These are phyloP conservation scores for Drepana falcataria DNA, from an alignment of 2,888 invertebrate species.

Conservation along the genomic window DNA sequence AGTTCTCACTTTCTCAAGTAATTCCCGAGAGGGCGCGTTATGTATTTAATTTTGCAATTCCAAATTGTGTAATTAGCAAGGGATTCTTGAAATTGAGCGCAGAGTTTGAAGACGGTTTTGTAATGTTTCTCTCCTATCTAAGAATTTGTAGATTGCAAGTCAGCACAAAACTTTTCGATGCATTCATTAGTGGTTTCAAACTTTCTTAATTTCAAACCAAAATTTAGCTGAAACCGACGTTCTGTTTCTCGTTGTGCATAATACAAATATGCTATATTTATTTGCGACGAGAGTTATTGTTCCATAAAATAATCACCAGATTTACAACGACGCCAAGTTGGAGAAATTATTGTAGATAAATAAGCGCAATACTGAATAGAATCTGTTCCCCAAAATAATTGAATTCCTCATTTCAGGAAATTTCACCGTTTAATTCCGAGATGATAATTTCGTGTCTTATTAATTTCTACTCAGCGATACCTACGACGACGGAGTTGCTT, in stretches of 20 bases:
- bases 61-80: neutral
- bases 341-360: neutral
- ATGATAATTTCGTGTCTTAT: conserved; percentile 47
- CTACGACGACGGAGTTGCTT: conserved; percentile 32
- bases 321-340: conserved; percentile 10
- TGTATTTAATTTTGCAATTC: conserved; percentile 4
- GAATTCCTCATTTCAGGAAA: conserved; percentile 23
- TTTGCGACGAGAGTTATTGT: too few species aligned
- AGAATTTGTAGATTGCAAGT: conserved; percentile 53
- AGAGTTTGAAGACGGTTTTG: conserved; percentile 17
- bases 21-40: conserved; percentile 16
- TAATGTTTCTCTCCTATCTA: conserved; percentile 20
- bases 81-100: conserved; percentile 7
- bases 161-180: conserved; percentile 56
- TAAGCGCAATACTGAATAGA: neutral
- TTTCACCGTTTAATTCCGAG: conserved; percentile 36
- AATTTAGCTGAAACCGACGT: conserved; percentile 39
- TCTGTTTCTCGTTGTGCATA: conserved; percentile 27
- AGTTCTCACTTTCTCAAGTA: neutral
- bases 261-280: conserved; percentile 3
- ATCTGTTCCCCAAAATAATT: conserved; percentile 9
- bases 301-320: neutral
- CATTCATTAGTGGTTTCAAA: conserved; percentile 59
- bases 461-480: conserved; percentile 43
- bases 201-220: conserved; percentile 51